phyloP scores from a whole-genome alignment of 2,888 invertebrate genomes.

The Lasioglossum pauxillum region DNA sequence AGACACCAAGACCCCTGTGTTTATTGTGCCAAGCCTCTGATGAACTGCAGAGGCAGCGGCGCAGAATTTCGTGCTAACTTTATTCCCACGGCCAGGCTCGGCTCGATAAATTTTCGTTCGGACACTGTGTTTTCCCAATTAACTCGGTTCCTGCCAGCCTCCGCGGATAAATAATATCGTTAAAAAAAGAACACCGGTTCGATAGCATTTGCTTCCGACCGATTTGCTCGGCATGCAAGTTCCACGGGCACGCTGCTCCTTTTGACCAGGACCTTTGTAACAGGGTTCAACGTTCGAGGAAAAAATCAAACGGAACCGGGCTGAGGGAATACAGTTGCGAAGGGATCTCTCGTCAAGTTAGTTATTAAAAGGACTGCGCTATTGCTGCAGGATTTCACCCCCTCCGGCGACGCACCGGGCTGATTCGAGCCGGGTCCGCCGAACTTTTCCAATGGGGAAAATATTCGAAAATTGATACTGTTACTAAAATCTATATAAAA shows the following conservation, averaged over 20 bases:
- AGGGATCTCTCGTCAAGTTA: background rate
- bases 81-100: constrained; percentile 11
- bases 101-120: background rate
- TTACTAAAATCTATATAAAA: background rate
- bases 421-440: background rate
- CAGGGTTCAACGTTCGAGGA: background rate
- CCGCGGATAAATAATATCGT: background rate
- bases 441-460: background rate
- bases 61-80: constrained; percentile 23
- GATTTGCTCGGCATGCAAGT: background rate
- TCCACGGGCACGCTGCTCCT: background rate
- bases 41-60: constrained; percentile 63
- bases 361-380: background rate
- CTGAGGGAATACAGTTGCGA: background rate
- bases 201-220: background rate
- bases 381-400: background rate
- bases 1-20: constrained; percentile 31
- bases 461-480: background rate
- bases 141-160: background rate
- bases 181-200: background rate
- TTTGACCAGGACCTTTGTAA: background rate
- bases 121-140: background rate
- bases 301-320: background rate
- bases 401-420: too few relatives aligned
- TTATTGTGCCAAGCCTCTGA: constrained; percentile 67